Percentiles rank a stretch among this genome's conserved stretches.
phyloP scores from a whole-genome alignment of 2,113 vertebrate species.

The Brachyhypopomus occidentalis region DNA sequence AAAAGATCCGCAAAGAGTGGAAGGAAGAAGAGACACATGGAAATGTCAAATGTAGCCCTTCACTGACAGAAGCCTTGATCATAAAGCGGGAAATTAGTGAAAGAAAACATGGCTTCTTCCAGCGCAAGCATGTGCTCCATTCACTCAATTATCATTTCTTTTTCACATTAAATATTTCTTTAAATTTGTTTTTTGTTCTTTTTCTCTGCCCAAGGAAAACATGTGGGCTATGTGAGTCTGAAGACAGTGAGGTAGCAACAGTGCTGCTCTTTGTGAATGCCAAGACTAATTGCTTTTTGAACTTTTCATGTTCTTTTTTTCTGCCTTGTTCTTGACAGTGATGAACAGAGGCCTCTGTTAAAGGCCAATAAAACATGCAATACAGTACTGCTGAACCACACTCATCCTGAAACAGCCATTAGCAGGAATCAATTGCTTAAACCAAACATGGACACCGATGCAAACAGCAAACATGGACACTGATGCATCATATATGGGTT shows the following conservation, averaged over 20 bases:
- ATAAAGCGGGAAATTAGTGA: conserved; percentile 52
- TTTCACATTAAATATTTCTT: conserved; percentile 12
- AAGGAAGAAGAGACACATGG: conserved; percentile 44
- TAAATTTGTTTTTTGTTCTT: background rate
- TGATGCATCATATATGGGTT: too few relatives aligned
- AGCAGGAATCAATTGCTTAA: background rate
- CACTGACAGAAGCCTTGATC: conserved; percentile 60
- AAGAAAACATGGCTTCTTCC: conserved; percentile 39
- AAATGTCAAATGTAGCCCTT: conserved; percentile 64
- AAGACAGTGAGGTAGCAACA: background rate
- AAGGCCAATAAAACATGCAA: conserved; percentile 24
- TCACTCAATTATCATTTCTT: conserved; percentile 19
- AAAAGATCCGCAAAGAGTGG: conserved; percentile 38
- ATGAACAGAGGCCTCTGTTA: conserved; percentile 14
- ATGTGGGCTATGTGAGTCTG: background rate
- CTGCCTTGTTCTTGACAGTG: conserved; percentile 5
- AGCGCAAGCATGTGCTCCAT: conserved; percentile 23
- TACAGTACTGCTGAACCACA: background rate
- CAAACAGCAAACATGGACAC: background rate
- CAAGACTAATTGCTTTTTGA: conserved; percentile 18
- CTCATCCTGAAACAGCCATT: background rate
- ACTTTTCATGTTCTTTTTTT: background rate
- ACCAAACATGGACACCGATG: background rate
- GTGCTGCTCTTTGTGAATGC: background rate
- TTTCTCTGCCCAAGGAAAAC: conserved; percentile 1